A percentile compares a stretch with the other conserved stretches of the same genome.
Evolutionary conservation across 2,888 invertebrate genomes (phyloP).

Genomic region (Merodon equestris): DNA sequence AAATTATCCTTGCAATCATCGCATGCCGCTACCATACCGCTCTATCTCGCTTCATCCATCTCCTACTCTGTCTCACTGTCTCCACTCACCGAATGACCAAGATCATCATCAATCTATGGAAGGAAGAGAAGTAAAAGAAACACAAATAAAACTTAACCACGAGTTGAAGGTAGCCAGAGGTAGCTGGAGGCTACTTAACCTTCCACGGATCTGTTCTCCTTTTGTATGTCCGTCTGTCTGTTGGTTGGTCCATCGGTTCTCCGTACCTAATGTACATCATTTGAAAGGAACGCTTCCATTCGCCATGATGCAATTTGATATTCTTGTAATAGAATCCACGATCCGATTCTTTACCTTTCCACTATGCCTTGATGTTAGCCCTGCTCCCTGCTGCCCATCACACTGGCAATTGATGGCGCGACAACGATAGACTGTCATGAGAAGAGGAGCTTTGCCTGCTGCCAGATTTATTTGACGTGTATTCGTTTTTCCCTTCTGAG

Average conservation of each 20-base stretch:
- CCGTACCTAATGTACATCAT: background rate
- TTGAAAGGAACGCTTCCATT: constrained; percentile 28
- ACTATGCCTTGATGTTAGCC: constrained; percentile 22
- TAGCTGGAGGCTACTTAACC: constrained; percentile 61
- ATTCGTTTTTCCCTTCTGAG: constrained; percentile 24
- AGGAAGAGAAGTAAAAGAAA: constrained; percentile 52
- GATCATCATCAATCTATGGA: constrained; percentile 65
- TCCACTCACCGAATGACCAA: background rate
- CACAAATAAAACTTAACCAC: constrained; percentile 54
- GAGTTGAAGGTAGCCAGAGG: constrained; percentile 41
- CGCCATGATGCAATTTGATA: constrained; percentile 68
- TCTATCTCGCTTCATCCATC: background rate
- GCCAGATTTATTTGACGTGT: constrained; percentile 52
- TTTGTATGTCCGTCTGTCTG: no score
- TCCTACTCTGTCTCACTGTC: no score
- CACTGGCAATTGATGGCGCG: constrained; percentile 56
- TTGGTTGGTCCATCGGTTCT: background rate
- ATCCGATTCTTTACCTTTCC: constrained; percentile 64
- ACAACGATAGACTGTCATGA: constrained; percentile 54
- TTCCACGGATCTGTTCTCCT: constrained; percentile 34
- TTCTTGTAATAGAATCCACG: constrained; percentile 70
- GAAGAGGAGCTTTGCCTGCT: constrained; percentile 17
- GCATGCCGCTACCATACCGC: constrained; percentile 37
- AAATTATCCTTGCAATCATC: constrained; percentile 68
- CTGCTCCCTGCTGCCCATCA: constrained; percentile 32